Evolutionary conservation across 2,113 vertebrate genomes (phyloP).

Genomic region (Myanophis thanlyinensis): DNA sequence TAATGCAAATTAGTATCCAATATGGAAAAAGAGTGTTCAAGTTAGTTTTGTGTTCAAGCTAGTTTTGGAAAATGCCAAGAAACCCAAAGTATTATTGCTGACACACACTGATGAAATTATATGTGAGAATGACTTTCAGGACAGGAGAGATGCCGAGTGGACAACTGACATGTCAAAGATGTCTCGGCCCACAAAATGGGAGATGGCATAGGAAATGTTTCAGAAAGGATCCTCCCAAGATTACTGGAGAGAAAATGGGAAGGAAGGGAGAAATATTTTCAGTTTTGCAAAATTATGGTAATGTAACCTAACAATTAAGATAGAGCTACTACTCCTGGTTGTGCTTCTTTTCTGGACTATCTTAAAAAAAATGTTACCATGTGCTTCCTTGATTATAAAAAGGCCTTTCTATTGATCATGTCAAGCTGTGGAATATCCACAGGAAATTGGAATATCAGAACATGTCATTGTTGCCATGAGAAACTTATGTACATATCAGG

Average conservation of each 20-base stretch:
- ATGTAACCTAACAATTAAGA: background rate
- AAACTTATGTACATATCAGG: background rate
- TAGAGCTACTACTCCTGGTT: background rate
- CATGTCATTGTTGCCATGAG: background rate
- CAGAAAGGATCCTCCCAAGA: background rate
- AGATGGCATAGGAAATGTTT: background rate
- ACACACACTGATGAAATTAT: background rate
- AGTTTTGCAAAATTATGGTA: background rate
- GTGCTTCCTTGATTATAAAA: background rate
- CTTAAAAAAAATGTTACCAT: background rate
- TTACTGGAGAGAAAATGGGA: background rate
- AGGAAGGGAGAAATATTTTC: background rate
- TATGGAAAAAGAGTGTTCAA: background rate
- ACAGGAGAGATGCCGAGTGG: background rate
- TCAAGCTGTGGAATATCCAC: background rate
- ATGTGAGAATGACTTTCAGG: background rate
- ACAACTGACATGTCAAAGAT: background rate
- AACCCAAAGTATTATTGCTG: background rate
- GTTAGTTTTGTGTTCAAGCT: background rate
- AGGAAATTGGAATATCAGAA: background rate
- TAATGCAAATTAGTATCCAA: background rate
- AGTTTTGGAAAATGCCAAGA: background rate
- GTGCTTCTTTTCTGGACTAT: background rate
- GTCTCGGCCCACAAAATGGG: background rate
- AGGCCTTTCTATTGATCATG: background rate